Conservation (phyloP, 2,113 vertebrate species). For the Paradoxurus hermaphroditus region DNA sequence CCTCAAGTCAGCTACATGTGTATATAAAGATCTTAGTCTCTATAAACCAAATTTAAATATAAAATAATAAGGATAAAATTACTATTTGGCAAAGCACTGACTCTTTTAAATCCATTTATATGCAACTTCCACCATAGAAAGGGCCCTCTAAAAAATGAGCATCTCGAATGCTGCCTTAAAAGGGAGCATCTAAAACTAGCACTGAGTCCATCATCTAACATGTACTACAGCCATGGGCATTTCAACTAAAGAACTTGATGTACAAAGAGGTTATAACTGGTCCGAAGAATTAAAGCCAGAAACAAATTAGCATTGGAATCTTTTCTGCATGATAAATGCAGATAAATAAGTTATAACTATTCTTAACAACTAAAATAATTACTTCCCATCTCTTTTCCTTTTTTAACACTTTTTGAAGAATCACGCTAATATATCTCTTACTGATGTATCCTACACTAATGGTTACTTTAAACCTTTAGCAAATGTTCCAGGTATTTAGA, state of each 20-base stretch:
- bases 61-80: slow-evolving; percentile 8
- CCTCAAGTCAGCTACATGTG: background rate
- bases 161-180: background rate
- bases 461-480: background rate
- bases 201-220: background rate
- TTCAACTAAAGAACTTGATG: background rate
- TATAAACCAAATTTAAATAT: background rate
- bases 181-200: background rate
- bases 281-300: background rate
- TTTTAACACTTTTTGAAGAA: background rate
- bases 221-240: background rate
- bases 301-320: background rate
- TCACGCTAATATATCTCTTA: background rate
- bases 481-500: background rate
- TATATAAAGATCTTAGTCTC: background rate
- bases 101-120: background rate
- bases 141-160: background rate
- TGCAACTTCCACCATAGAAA: background rate
- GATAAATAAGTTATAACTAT: background rate
- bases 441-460: background rate
- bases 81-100: background rate
- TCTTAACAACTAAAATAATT: background rate
- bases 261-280: background rate
- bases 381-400: background rate
- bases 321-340: background rate